Evolutionary conservation across 2,888 invertebrate species (phyloP), one percentile per base, ranked within the genome.

Genomic region (Dorcus hopei): DNA sequence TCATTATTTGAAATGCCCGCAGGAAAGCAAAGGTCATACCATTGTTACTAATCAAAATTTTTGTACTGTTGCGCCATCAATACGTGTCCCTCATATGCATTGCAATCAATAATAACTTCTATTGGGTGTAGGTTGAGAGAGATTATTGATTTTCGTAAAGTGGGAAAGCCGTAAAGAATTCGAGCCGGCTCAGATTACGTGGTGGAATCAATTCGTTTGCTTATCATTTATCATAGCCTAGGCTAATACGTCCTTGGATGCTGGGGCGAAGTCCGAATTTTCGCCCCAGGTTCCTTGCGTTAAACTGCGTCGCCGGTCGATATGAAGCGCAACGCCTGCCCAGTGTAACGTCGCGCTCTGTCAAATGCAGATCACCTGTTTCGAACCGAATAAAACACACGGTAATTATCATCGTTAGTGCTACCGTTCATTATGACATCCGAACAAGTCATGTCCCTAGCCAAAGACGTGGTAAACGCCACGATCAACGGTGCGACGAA

Each of bases 381-480:
- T 48, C 26, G 57, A 39, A 45, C 48, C 55, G 51, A 19, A 40
- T 19, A 11, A 45, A 23, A 49, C 19, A 38, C 38, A 19, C 19
- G 19, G 19, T 45, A 51, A 38, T 49, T 55, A 38, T 40, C 9
- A 52, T 48, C 52, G 48, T 42, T 48, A 45, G 42, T 52, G 45
- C 23, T 39, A 45, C 38, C 42, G 41, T 33, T 33, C 26, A 59
- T n/a, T 40, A 66, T 62, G 65, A 56, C 63, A 48, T 61, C 52
- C 53, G 70, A 68, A 64, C 52, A 71, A 50, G 65, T 71, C 39
- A 70, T 69, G 61, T 65, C 60, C 14, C 66, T 64, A 7, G 79
- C 78, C 3, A 72, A 73, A 62, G 73, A 71, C 51, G 69, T 78
- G 43, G 75, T 79, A 33, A 74, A 76, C 57, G 77, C 77, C 53